Conservation (phyloP, 2,888 invertebrate species). For the Zeuzera pyrina region DNA sequence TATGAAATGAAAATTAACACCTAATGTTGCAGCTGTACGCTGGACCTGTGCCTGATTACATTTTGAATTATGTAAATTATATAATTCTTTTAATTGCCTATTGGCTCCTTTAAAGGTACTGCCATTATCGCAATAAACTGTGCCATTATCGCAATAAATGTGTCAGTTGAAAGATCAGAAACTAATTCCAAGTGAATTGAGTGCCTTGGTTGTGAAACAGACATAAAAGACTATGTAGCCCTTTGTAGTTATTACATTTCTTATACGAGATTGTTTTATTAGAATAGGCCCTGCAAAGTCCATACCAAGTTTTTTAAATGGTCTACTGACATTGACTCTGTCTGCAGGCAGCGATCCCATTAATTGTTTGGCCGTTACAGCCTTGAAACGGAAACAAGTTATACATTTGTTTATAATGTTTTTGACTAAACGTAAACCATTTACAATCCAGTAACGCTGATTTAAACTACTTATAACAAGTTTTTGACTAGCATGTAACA, state of each 20-base stretch:
- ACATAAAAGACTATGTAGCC: slow-evolving; percentile 3
- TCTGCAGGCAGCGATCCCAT: slow-evolving; percentile 7
- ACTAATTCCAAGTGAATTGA: slow-evolving; percentile 8
- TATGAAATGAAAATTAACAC: slow-evolving; percentile 20
- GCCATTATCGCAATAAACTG: slow-evolving; percentile 13
- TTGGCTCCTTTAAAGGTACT: slow-evolving; percentile 10
- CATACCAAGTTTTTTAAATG: slow-evolving; percentile 5
- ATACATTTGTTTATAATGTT: slow-evolving; percentile 7
- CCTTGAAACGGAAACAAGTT: slow-evolving; percentile 7
- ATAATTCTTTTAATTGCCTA: slow-evolving; percentile 7
- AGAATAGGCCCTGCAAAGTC: slow-evolving; percentile 6
- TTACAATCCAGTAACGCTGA: slow-evolving; percentile 7
- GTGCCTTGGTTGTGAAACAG: slow-evolving; percentile 7
- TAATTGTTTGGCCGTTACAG: slow-evolving; percentile 4
- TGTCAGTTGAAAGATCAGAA: slow-evolving; percentile 11
- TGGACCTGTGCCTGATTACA: slow-evolving; percentile 6
- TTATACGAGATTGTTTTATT: not conserved
- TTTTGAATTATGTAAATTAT: slow-evolving; percentile 5
- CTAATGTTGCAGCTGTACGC: slow-evolving; percentile 2
- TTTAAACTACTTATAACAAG: slow-evolving; percentile 3
- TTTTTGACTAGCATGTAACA: slow-evolving; percentile 2
- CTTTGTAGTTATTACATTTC: not conserved
- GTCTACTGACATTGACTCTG: slow-evolving; percentile 1
- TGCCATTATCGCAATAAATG: slow-evolving; percentile 3
- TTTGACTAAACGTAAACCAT: slow-evolving; percentile 6